Conservation (phyloP, 2,113 vertebrate species). For the Apistogramma diplotaenia region DNA sequence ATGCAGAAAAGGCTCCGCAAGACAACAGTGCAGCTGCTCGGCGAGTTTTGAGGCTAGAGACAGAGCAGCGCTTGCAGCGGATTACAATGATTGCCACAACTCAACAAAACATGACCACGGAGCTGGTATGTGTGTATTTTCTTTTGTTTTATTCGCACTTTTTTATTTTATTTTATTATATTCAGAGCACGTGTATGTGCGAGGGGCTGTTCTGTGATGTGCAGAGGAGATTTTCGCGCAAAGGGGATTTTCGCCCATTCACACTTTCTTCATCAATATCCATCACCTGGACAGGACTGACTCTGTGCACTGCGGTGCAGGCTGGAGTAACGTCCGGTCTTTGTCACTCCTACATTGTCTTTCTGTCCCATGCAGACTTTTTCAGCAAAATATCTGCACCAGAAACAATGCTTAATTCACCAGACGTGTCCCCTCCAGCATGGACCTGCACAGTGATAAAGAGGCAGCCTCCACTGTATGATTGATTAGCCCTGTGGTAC, state of each 20-base stretch:
- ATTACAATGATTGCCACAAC: conserved; percentile 81
- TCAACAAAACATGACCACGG: conserved; percentile 81
- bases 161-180: neutral
- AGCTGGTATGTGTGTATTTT: conserved; percentile 69
- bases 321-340: conserved; percentile 23
- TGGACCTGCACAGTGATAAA: conserved; percentile 31
- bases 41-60: conserved; percentile 23
- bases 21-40: conserved; percentile 42
- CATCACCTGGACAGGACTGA: conserved; percentile 4
- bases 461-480: conserved; percentile 27
- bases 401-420: neutral
- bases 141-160: neutral
- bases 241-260: conserved; percentile 2
- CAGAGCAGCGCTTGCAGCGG: conserved; percentile 33
- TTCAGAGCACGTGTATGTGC: conserved; percentile 4
- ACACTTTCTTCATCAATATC: conserved; percentile 38
- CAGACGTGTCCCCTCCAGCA: neutral
- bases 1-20: conserved; percentile 59
- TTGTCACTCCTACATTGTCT: neutral
- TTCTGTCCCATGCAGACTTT: conserved; percentile 53
- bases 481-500: conserved; percentile 53
- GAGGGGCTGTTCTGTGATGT: neutral
- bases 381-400: conserved; percentile 5
- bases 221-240: neutral
- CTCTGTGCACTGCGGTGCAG: conserved; percentile 49